phyloP scores from a whole-genome alignment of 2,888 invertebrate species.

The Drosophila hamatofila region DNA sequence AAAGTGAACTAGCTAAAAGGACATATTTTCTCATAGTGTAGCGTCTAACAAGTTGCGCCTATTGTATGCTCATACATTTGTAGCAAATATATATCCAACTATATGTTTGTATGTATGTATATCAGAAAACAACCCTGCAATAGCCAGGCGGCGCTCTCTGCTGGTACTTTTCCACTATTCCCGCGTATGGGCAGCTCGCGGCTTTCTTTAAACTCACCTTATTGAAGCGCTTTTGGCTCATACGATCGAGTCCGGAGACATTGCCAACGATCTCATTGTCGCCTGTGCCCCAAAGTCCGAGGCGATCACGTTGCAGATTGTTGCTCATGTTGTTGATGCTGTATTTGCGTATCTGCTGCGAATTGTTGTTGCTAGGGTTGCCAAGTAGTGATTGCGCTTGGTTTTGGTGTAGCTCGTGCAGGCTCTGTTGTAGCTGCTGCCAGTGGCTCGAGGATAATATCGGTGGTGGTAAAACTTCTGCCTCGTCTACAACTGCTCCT shows the following conservation, averaged over 20 bases:
- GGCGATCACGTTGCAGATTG: constrained; percentile 75
- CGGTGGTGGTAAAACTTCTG: constrained; percentile 50
- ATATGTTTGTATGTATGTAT: not conserved
- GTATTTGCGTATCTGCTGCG: constrained; percentile 58
- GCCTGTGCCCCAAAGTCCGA: constrained; percentile 82
- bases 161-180: constrained; percentile 72
- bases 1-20: not conserved
- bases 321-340: constrained; percentile 39
- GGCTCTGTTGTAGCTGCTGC: constrained; percentile 61
- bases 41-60: constrained; percentile 46
- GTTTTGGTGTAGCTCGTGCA: constrained; percentile 54
- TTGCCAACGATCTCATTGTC: constrained; percentile 82
- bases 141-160: constrained; percentile 24
- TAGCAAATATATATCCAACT: constrained; percentile 11
- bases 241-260: constrained; percentile 81
- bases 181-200: constrained; percentile 4
- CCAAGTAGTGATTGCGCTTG: constrained; percentile 31
- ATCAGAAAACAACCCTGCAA: constrained; percentile 53
- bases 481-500: constrained; percentile 41
- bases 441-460: constrained; percentile 62
- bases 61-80: constrained; percentile 6
- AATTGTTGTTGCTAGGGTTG: constrained; percentile 23
- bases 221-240: constrained; percentile 80
- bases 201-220: constrained; percentile 79
- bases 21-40: constrained; percentile 31